These are phyloP conservation scores for Stegodyphus mimosarum DNA, from an alignment of 1,140 invertebrate genomes.

Conservation along the genomic window DNA sequence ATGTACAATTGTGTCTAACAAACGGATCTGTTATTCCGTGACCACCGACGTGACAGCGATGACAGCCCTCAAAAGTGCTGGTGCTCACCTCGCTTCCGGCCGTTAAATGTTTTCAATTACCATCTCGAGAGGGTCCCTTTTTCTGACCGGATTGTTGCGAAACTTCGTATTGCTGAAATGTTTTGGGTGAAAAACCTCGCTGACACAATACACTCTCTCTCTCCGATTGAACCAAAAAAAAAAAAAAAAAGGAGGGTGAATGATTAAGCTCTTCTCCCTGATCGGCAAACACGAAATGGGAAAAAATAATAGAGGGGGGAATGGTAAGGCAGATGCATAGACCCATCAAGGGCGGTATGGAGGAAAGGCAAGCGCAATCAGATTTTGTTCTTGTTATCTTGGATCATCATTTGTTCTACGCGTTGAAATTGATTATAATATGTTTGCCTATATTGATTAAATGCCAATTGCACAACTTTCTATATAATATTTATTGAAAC, in stretches of 20 bases:
- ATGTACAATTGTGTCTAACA: no score
- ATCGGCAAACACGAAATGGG: neutral
- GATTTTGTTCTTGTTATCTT: neutral
- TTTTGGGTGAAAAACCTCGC: no score
- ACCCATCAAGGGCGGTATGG: slow-evolving; percentile 30
- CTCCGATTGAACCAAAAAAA: no score
- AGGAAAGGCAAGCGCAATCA: neutral
- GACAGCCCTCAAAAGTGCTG: slow-evolving; percentile 8
- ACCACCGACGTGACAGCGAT: slow-evolving; percentile 5
- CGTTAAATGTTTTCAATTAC: slow-evolving; percentile 54
- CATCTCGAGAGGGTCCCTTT: neutral
- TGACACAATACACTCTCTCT: no score
- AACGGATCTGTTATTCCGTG: no score
- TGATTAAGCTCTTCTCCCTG: slow-evolving; percentile 8
- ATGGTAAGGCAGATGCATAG: slow-evolving; percentile 37
- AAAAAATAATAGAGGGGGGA: slow-evolving; percentile 7
- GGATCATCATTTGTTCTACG: neutral
- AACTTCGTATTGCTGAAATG: neutral
- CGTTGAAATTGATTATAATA: slow-evolving; percentile 1
- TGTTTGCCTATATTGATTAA: neutral
- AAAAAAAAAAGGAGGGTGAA: neutral
- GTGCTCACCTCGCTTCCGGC: slow-evolving; percentile 13
- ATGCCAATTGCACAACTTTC: no score
- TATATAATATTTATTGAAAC: no score
- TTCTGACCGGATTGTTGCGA: slow-evolving; percentile 7